A percentile compares a stretch with the other conserved stretches of the same genome.
Conservation (phyloP, 92 coral and sea anemone species). For the Virgularia gustaviana region DNA sequence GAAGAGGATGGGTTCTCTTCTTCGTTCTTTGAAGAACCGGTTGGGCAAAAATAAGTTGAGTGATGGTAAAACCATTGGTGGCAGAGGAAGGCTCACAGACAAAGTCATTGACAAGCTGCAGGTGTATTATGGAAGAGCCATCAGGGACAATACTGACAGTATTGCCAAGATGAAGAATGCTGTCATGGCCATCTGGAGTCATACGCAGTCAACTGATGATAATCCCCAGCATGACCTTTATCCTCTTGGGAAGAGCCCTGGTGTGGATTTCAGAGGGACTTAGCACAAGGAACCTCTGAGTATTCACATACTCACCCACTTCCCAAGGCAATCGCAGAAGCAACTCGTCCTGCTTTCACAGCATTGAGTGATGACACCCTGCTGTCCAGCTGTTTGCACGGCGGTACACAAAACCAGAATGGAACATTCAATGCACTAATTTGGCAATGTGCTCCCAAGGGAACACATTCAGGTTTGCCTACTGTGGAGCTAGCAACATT, state of each 20-base stretch:
- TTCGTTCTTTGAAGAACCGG: too few species aligned
- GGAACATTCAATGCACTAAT: conserved; percentile 57
- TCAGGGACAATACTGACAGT: too few species aligned
- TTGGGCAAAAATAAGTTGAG: conserved; percentile 26
- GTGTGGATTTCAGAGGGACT: too few species aligned
- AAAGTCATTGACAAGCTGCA: too few species aligned
- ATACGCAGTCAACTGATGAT: conserved; percentile 42
- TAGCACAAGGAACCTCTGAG: conserved; percentile 31
- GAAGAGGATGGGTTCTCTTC: too few species aligned
- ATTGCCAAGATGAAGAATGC: conserved; percentile 50
- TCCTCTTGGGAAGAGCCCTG: too few species aligned
- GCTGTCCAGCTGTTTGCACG: conserved; percentile 38
- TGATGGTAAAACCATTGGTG: too few species aligned
- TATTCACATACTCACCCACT: conserved; percentile 30
- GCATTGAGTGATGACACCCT: conserved; percentile 33
- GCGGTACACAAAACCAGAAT: conserved; percentile 55
- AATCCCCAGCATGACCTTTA: conserved; percentile 43
- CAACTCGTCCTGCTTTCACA: conserved; percentile 32
- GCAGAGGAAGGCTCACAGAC: too few species aligned
- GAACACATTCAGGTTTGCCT: conserved; percentile 46
- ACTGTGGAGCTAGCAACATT: conserved; percentile 35
- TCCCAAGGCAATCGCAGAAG: conserved; percentile 43
- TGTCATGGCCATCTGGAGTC: conserved; percentile 51
- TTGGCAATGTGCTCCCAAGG: conserved; percentile 55
- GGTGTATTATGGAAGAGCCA: too few species aligned